These are phyloP conservation scores for Sander lucioperca DNA, from an alignment of 2,113 vertebrate genomes.

Conservation along the genomic window DNA sequence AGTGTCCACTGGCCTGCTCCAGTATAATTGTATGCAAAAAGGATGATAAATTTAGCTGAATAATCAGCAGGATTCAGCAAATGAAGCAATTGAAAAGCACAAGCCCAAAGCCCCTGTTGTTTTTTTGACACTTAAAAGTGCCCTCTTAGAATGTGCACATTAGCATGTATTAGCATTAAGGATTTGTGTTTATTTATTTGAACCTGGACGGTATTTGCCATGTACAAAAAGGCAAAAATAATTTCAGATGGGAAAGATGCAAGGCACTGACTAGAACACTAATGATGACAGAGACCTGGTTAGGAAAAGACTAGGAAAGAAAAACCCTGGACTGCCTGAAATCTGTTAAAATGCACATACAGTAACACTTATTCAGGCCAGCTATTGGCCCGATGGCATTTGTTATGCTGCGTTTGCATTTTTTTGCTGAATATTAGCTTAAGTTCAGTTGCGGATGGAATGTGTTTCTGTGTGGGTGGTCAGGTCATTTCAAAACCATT, in stretches of 20 bases:
- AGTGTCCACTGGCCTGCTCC: not conserved
- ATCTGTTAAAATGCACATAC: conserved; percentile 28
- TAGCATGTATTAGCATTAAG: conserved; percentile 23
- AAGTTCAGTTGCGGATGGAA: not conserved
- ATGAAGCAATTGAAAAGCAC: conserved; percentile 11
- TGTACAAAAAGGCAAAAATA: conserved; percentile 7
- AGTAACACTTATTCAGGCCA: not conserved
- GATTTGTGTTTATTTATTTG: conserved; percentile 30
- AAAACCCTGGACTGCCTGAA: conserved; percentile 20
- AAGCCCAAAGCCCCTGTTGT: not conserved
- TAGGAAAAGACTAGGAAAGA: not conserved
- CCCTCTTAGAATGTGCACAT: not conserved
- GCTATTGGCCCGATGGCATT: not conserved
- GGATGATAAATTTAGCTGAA: not conserved
- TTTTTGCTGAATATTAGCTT: conserved; percentile 12
- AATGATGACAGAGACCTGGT: conserved; percentile 9
- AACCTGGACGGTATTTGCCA: conserved; percentile 9
- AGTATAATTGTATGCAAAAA: not conserved
- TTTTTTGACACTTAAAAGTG: not conserved
- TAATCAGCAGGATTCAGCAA: conserved; percentile 15
- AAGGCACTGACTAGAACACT: conserved; percentile 23
- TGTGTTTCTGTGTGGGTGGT: not conserved
- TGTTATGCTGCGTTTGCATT: conserved; percentile 3
- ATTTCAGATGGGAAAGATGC: conserved; percentile 35
- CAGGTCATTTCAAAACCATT: not conserved